Evolutionary conservation across 2,888 invertebrate species (phyloP), one percentile per base, ranked within the genome.

Genomic region (Tillus elongatus): DNA sequence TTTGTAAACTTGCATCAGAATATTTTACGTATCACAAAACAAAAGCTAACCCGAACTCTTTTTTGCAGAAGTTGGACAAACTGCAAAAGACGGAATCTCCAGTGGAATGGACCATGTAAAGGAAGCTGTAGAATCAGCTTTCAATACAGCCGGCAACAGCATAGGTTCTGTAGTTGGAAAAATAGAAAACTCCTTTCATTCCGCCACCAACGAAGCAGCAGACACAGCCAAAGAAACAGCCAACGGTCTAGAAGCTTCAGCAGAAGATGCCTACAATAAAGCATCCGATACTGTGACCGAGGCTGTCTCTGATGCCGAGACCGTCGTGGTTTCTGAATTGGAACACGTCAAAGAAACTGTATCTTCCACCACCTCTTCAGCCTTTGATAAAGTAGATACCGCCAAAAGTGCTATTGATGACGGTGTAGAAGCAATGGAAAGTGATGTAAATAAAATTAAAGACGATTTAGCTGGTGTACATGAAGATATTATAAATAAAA

Each of bases 271-370:
- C 3, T 12, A 50, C 1, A 46, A 50, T 15, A 54, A 50, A 37
- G 46, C 47, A 3, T 41, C 52, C 11, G 60, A 60, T 32, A 42
- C 44, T 4, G 45, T 53, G 3, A 47, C 50, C 8, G 63, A 63
- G 44, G 60, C 55, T 9, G 54, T 61, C 8, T 62, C 62, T 2
- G 59, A 62, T 43, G 57, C 62, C 9, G 62, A 62, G 45, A 63
- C 61, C 2, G 56, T 61, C 1, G 32, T 61, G 29, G 53, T 53
- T 4, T 58, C 60, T 2, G 61, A 62, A 52, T 49, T 51, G 2
- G 61, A 56, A 30, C 48, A 50, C 33, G 46, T 48, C 4, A 51
- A 51, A 38, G 50, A 53, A 14, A 44, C 39, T n/a, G 4, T 43
- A 19, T 8, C 6, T 19, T n/a, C 9, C 11, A 29, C 6, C 8